A percentile compares a stretch with the other conserved stretches of the same genome.
Evolutionary conservation across 2,113 vertebrate genomes (phyloP).

Genomic region (Callaeas wilsoni): DNA sequence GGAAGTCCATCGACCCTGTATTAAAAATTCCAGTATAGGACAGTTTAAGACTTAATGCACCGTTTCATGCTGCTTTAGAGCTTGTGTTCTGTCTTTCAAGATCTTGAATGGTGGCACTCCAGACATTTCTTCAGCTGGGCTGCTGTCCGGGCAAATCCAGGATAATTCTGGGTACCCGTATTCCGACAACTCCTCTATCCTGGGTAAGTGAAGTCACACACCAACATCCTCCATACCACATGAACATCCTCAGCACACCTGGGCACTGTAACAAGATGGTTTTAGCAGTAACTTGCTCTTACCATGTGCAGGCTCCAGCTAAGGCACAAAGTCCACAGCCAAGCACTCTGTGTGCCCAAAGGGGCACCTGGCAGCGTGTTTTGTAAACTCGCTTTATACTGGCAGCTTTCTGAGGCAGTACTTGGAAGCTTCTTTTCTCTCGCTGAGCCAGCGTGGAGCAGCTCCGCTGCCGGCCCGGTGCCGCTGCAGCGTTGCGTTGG

Average conservation of each 20-base stretch:
- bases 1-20: not conserved
- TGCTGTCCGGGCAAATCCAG: constrained; percentile 83
- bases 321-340: not conserved
- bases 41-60: not conserved
- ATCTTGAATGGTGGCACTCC: constrained; percentile 92
- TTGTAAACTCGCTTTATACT: not conserved
- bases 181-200: constrained; percentile 91
- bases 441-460: not conserved
- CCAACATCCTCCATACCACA: rapidly evolving
- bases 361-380: not conserved
- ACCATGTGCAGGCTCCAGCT: not conserved
- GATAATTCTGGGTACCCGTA: constrained; percentile 95
- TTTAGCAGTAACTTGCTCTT: not conserved
- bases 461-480: not conserved
- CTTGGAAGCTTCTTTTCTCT: not conserved
- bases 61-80: not conserved
- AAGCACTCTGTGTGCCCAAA: not conserved
- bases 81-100: constrained; percentile 63
- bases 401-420: not conserved
- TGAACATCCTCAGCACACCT: too few relatives aligned
- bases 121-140: constrained; percentile 85
- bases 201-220: constrained; percentile 78
- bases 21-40: not conserved
- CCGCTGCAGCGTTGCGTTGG: too few relatives aligned
- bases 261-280: not conserved